A percentile compares a stretch with the other conserved stretches of the same genome.
These are phyloP conservation scores for Tringa solitaria DNA, from an alignment of 2,113 vertebrate species.

Conservation along the genomic window DNA sequence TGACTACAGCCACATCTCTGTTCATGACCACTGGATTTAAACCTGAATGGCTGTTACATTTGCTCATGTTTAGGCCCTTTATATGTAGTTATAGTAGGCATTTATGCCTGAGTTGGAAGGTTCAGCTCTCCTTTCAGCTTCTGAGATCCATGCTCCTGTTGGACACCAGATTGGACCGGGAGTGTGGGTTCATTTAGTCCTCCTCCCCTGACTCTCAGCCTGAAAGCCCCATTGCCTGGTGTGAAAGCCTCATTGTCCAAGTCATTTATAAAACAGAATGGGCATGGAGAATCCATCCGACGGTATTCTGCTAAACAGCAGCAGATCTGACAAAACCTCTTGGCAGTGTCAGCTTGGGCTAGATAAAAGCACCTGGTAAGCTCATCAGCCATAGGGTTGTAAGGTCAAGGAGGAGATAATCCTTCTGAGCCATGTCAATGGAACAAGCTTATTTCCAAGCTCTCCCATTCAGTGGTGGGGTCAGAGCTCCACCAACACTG, in stretches of 20 bases:
- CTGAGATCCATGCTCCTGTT: neutral
- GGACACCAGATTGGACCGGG: neutral
- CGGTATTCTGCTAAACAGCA: constrained; percentile 13
- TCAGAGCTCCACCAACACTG: neutral
- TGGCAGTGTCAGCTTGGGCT: constrained; percentile 39
- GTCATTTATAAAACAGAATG: constrained; percentile 39
- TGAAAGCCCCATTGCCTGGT: constrained; percentile 33
- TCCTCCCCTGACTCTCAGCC: neutral
- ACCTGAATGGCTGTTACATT: neutral
- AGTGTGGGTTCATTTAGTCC: constrained; percentile 3
- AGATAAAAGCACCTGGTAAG: constrained; percentile 67
- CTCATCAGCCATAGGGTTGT: constrained; percentile 61
- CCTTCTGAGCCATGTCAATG: constrained; percentile 45
- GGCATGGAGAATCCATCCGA: constrained; percentile 59
- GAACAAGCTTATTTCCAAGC: constrained; percentile 55
- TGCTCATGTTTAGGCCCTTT: neutral
- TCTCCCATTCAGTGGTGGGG: neutral
- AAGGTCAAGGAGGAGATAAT: constrained; percentile 69
- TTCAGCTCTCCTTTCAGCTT: constrained; percentile 9
- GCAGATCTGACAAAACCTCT: constrained; percentile 59
- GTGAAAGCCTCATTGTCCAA: constrained; percentile 51
- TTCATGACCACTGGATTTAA: neutral
- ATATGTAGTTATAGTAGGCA: neutral
- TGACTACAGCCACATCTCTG: neutral
- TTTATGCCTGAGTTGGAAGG: neutral